These are phyloP conservation scores for Caenorhabditis inopinata DNA, from an alignment of 1,140 invertebrate species.

Conservation along the genomic window DNA sequence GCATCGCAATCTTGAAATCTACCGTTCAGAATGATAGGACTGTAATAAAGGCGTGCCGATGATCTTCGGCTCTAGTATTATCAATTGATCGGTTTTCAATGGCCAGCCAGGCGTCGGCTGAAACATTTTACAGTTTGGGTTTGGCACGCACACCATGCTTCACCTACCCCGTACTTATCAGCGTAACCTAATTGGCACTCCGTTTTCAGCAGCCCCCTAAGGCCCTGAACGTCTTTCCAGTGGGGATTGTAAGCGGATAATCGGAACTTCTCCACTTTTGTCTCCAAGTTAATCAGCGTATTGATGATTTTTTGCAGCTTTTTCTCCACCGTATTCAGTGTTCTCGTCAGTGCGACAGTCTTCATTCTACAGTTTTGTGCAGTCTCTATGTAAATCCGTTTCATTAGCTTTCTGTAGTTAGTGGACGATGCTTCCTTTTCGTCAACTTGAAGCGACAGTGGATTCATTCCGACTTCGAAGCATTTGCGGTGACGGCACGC, in stretches of 20 bases:
- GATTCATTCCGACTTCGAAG: too few relatives aligned
- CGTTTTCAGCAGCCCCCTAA: not conserved
- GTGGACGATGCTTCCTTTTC: too few relatives aligned
- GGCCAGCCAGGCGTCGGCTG: conserved; percentile 36
- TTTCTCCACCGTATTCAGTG: not conserved
- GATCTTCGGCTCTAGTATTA: not conserved
- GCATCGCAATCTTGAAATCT: not conserved
- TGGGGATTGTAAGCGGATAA: conserved; percentile 1
- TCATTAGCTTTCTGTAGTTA: too few relatives aligned
- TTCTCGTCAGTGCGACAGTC: too few relatives aligned
- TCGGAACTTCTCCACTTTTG: conserved; percentile 23
- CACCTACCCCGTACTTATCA: conserved; percentile 5
- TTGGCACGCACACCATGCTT: not conserved
- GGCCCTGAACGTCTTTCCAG: not conserved
- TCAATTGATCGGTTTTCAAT: not conserved
- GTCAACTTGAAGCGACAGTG: too few relatives aligned
- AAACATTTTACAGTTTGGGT: not conserved
- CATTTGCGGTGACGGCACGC: too few relatives aligned
- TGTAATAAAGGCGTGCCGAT: too few relatives aligned
- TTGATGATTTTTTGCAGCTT: not conserved
- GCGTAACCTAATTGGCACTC: not conserved
- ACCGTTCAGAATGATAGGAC: too few relatives aligned
- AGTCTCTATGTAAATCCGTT: too few relatives aligned
- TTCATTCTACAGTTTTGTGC: too few relatives aligned
- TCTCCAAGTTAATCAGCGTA: not conserved